Percentiles rank a stretch among this genome's conserved stretches.
Conservation (phyloP, 2,797 vertebrate species). For the Enteromius fasciolatus region DNA sequence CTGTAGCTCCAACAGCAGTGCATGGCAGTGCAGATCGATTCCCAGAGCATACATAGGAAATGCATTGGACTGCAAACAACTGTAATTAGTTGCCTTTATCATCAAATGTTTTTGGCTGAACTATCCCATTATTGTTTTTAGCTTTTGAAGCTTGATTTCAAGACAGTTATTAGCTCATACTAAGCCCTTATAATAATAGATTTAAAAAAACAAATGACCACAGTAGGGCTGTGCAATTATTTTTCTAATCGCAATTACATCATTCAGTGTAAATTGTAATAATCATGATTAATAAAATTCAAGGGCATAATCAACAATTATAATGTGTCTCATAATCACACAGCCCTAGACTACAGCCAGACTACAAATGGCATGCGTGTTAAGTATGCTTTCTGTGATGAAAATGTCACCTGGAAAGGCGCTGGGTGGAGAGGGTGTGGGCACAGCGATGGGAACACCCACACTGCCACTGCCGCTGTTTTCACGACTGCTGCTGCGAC, state of each 20-base stretch:
- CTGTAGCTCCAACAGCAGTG: not conserved
- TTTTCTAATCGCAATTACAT: too few species aligned
- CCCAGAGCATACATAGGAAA: not conserved
- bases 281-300: too few species aligned
- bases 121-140: not conserved
- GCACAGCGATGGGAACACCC: constrained; percentile 87
- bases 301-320: too few species aligned
- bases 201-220: too few species aligned
- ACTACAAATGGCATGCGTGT: not conserved
- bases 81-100: not conserved
- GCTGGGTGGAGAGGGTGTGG: constrained; percentile 89
- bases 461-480: constrained; percentile 91
- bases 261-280: too few species aligned
- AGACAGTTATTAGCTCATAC: not conserved
- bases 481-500: constrained; percentile 89
- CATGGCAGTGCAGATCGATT: not conserved
- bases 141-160: not conserved
- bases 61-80: not conserved
- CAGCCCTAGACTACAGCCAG: not conserved
- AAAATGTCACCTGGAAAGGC: constrained; percentile 86
- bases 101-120: not conserved
- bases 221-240: too few species aligned
- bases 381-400: not conserved
- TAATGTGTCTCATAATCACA: too few species aligned
- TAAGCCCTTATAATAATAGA: not conserved